phyloP scores from a whole-genome alignment of 2,888 invertebrate genomes.

The Leucophenga montana region DNA sequence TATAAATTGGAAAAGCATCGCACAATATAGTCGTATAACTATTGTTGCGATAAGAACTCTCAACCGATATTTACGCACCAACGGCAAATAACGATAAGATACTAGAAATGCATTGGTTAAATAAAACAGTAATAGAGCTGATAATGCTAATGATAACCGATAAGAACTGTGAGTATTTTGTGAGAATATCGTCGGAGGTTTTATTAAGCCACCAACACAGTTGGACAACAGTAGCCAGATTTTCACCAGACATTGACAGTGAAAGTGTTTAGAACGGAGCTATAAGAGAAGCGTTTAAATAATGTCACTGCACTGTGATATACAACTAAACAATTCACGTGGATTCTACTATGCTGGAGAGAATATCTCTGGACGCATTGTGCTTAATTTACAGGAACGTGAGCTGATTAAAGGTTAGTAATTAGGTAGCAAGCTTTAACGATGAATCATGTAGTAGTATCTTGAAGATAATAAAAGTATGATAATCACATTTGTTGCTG shows the following conservation, averaged over 20 bases:
- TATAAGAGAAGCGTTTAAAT: background rate
- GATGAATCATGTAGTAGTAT: slow-evolving; percentile 48
- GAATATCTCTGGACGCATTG: slow-evolving; percentile 54
- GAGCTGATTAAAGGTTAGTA: slow-evolving; percentile 60
- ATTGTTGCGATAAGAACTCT: background rate
- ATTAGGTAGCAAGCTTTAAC: no score
- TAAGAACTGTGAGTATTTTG: background rate
- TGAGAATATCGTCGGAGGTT: background rate
- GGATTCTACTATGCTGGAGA: slow-evolving; percentile 60
- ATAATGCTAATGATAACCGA: slow-evolving; percentile 15
- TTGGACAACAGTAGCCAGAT: slow-evolving; percentile 46
- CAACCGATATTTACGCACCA: background rate
- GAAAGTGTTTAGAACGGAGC: slow-evolving; percentile 36
- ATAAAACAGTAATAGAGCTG: background rate
- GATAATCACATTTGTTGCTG: background rate
- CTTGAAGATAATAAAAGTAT: background rate
- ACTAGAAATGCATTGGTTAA: background rate
- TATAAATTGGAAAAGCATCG: background rate
- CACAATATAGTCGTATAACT: background rate
- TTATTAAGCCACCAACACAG: slow-evolving; percentile 3
- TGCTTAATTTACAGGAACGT: slow-evolving; percentile 48
- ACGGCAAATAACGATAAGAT: slow-evolving; percentile 7
- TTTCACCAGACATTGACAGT: slow-evolving; percentile 34
- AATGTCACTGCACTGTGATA: slow-evolving; percentile 53
- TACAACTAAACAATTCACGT: slow-evolving; percentile 54